Base-by-base conservation (phyloP, 2,113 vertebrate genomes). In the Chionodraco myersi region DNA sequence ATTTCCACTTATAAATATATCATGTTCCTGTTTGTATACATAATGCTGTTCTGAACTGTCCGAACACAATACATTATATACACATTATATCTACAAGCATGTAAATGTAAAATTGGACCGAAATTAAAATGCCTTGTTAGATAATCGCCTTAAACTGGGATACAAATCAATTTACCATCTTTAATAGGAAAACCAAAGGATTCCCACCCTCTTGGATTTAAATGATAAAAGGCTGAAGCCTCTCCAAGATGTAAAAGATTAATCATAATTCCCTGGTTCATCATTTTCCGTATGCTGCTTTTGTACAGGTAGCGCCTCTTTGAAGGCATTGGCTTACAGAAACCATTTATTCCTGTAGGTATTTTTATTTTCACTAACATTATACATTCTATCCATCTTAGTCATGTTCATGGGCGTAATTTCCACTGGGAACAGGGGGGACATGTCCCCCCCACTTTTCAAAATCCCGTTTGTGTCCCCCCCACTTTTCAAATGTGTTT, bases 1-100 rank as follows among this genome's bases (percentile, higher is more conserved):
- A 18, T 57, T 70, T 21, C 59, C 12, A 6, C 57, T 26, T 47
- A 48, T 4, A 74, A 66, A 75, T 58, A 8, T 52, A 44, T 54
- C 48, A 54, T 71, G 80, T 63, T 57, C 41, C 49, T 41, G 14
- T 60, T 79, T 70, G 21, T 72, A 13, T 49, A 59, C 74, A 73
- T 21, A 67, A 77, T 69, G 12, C 52, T 23, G 21, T 10, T 45
- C 18, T 60, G 10, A 53, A 47, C 18, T 12, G 72, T 79, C 15
- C 30, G 14, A 12, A 30, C 30, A 30, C 30, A 4, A 30, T 57
- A 49, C 48, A 18, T 52, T 69, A 54, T 36, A 61, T 63, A 15
- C 34, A 18, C 1, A 13, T 3, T 30, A 26, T 45, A 68, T 48
- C 36, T 73, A 48, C 30, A 41, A 71, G 30, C 26, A 72, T 60